Conservation (phyloP, 2,113 vertebrate genomes). For the Salvelinus namaycush region DNA sequence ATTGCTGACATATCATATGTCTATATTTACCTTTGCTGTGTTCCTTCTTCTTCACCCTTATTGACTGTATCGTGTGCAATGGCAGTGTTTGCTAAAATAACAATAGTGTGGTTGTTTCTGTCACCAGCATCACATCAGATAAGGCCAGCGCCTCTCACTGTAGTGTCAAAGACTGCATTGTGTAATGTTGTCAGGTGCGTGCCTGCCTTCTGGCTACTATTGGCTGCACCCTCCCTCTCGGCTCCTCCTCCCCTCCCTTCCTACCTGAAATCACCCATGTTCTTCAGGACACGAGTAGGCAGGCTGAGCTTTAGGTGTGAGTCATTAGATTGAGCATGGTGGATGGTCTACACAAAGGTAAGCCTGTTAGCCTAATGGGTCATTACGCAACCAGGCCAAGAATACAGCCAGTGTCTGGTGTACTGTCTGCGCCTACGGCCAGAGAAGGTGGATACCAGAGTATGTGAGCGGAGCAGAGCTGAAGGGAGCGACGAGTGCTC, state of each 20-base stretch:
- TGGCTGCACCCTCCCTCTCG: constrained; percentile 1
- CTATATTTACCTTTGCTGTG: neutral
- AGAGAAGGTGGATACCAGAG: neutral
- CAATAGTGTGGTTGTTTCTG: constrained; percentile 11
- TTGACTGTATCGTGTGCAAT: neutral
- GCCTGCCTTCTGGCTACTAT: constrained; percentile 12
- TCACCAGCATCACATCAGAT: constrained; percentile 11
- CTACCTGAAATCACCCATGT: constrained; percentile 49
- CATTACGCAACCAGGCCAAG: constrained; percentile 42
- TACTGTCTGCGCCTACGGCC: neutral
- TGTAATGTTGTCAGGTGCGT: constrained; percentile 36
- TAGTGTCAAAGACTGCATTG: constrained; percentile 33
- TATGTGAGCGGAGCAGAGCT: neutral
- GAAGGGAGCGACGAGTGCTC: no score
- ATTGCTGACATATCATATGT: neutral
- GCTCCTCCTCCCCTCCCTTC: neutral
- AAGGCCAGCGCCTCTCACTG: constrained; percentile 10
- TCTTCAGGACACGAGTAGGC: neutral
- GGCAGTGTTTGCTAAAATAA: constrained; percentile 2
- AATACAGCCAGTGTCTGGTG: constrained; percentile 15
- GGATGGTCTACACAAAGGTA: constrained; percentile 40
- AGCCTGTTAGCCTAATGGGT: constrained; percentile 43
- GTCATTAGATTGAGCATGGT: constrained; percentile 43
- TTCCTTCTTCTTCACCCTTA: neutral
- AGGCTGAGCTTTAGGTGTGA: constrained; percentile 13